A percentile compares a stretch with the other conserved stretches of the same genome.
Conservation (phyloP, 2,113 vertebrate genomes). For the Indri indri region DNA sequence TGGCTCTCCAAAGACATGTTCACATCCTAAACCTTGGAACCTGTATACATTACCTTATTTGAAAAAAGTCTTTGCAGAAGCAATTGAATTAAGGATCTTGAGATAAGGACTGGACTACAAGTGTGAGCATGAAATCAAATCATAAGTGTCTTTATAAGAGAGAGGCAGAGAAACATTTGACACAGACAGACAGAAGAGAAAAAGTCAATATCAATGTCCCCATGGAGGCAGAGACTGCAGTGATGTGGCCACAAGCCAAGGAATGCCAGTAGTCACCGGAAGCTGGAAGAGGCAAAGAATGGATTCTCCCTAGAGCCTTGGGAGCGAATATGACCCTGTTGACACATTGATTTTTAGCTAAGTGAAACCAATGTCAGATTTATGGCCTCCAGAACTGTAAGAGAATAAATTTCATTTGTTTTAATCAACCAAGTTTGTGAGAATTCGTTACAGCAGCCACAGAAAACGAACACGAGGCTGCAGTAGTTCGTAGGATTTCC, state of each 20-base stretch:
- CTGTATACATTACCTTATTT: not conserved
- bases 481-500: not conserved
- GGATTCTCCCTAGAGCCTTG: not conserved
- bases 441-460: not conserved
- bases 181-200: not conserved
- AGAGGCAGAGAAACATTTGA: not conserved
- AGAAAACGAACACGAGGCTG: not conserved
- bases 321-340: not conserved
- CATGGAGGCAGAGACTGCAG: not conserved
- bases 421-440: not conserved
- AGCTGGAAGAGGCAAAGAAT: not conserved
- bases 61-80: not conserved
- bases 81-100: not conserved
- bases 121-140: not conserved
- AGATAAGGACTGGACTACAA: not conserved
- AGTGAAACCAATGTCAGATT: not conserved
- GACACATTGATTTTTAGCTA: not conserved
- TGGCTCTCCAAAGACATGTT: not conserved
- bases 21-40: not conserved
- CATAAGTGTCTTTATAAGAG: not conserved
- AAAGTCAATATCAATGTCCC: not conserved
- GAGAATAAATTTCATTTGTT: not conserved
- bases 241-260: not conserved
- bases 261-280: not conserved
- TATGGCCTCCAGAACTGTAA: not conserved